Base-by-base conservation (phyloP, 2,113 vertebrate species). In the Ptychochromis oligacanthus region DNA sequence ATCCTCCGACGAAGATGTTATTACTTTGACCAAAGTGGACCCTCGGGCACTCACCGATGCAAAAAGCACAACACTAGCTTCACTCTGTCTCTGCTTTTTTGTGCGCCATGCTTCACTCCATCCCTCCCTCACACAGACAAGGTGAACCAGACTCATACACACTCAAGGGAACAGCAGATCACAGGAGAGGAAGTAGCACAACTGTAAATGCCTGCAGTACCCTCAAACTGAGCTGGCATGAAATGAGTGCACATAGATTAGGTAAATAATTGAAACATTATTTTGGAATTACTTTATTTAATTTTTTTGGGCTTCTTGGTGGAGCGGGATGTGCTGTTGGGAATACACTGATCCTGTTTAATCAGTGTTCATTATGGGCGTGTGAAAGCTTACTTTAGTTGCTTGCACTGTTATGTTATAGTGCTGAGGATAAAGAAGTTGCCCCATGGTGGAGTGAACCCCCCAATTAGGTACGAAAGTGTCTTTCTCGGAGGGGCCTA, bases 401-500 rank as follows among this genome's bases (percentile, higher is more conserved):
- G 54, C 57, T 79, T 60, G 52, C 43, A 9, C 57, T 87, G 60
- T 88, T 74, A 79, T 87, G 40, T 74, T 84, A 28, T 65, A 76
- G 65, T 26, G 46, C 52, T 9, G 4, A 20, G 52, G 78, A 87
- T 46, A 75, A 58, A 88, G 87, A 77, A 61, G 40, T 43, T 80
- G 79, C 77, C 26, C 2, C 1, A 70, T 61, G 67, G 88, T 56
- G 49, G 61, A 58, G 75, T 55, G 54, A 90, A 81, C 80, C 80
- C 60, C 87, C 88, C 84, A 93, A 87, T 93, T 93, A 94, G 64
- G 77, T 77, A 60, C 18, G 6, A 79, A 81, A 86, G 62, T 36
- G 11, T 79, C 67, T 75, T 91, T 83, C 88, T 89, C 40, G 2
- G 70, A 82, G 83, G 82, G 87, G 78, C 88, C 31, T 20, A 79